These are phyloP conservation scores for Drosophila punjabiensis DNA, from an alignment of 1,140 invertebrate species.

Conservation along the genomic window DNA sequence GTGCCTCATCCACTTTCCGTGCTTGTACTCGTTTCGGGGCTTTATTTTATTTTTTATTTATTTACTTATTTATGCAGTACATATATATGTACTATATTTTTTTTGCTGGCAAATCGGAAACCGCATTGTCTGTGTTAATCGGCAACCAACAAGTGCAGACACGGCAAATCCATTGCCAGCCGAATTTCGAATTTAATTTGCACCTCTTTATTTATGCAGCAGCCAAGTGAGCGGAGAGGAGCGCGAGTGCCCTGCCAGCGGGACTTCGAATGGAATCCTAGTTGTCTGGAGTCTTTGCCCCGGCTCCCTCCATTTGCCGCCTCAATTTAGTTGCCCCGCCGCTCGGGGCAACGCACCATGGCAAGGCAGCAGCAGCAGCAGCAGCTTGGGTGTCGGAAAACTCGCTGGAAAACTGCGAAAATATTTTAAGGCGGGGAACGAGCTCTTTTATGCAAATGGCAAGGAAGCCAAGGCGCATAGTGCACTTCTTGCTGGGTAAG, in stretches of 20 bases:
- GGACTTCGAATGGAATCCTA: slow-evolving; percentile 11
- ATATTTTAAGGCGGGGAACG: neutral
- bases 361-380: neutral
- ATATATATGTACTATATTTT: neutral
- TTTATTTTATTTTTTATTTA: slow-evolving; percentile 7
- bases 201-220: slow-evolving; percentile 74
- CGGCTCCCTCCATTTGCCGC: neutral
- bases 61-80: neutral
- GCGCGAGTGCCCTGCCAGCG: slow-evolving; percentile 8
- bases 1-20: slow-evolving; percentile 19
- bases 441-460: neutral
- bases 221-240: slow-evolving; percentile 27
- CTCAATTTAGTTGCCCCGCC: slow-evolving; percentile 16
- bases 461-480: neutral
- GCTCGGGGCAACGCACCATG: slow-evolving; percentile 13
- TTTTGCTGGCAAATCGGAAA: slow-evolving; percentile 16
- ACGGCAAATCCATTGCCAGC: slow-evolving; percentile 51
- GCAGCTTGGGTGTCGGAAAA: neutral
- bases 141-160: slow-evolving; percentile 44
- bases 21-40: neutral
- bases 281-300: slow-evolving; percentile 8
- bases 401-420: slow-evolving; percentile 1
- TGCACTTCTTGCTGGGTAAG: slow-evolving; percentile 1
- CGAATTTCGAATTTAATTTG: slow-evolving; percentile 74
- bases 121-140: slow-evolving; percentile 44